These are phyloP conservation scores for Nothocercus nigrocapillus DNA, from an alignment of 2,113 vertebrate genomes.

Conservation along the genomic window DNA sequence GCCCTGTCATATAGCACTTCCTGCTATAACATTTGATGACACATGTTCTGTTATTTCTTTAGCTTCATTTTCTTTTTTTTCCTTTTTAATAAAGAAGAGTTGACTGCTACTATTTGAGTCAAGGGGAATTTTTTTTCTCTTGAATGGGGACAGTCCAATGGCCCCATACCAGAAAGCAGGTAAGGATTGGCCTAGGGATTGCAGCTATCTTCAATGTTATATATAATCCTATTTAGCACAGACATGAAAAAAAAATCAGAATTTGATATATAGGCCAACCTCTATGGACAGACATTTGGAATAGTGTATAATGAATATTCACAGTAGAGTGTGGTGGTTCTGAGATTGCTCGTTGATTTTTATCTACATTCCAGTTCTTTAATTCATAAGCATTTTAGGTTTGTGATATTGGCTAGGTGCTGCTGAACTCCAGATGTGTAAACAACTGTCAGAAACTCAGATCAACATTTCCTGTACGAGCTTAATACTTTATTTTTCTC, in stretches of 20 bases:
- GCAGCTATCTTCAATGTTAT: background rate
- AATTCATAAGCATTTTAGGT: background rate
- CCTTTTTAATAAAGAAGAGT: background rate
- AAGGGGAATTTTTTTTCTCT: background rate
- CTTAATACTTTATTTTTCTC: constrained; percentile 32
- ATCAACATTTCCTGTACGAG: background rate
- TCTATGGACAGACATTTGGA: background rate
- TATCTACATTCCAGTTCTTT: background rate
- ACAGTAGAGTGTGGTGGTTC: background rate
- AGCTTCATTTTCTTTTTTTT: background rate
- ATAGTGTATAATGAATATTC: background rate
- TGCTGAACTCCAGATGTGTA: background rate
- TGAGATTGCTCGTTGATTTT: background rate
- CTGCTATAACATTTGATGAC: background rate
- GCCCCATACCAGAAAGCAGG: background rate
- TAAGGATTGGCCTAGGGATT: background rate
- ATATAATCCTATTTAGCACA: background rate
- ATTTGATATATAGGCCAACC: background rate
- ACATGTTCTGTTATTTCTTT: background rate
- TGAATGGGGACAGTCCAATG: background rate
- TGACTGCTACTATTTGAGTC: background rate
- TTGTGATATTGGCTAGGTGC: background rate
- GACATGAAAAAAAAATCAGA: background rate
- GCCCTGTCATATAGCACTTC: background rate
- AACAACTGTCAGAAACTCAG: background rate